Evolutionary conservation across 1,140 invertebrate species (phyloP), one percentile per base, ranked within the genome.

Genomic region (Galleria mellonella): DNA sequence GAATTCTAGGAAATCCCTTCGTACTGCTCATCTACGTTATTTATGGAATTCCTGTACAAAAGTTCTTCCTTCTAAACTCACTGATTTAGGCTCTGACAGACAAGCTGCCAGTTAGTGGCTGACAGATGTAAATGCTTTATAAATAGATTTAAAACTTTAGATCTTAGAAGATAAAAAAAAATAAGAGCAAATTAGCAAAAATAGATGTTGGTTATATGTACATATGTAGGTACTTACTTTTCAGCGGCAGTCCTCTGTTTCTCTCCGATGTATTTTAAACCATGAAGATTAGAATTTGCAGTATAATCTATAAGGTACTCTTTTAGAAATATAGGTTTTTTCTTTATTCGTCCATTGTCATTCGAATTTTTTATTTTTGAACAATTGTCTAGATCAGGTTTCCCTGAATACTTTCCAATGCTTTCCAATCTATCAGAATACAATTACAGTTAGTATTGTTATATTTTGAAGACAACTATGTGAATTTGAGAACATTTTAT

Each of bases 221-320:
- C 5, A 14, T 2, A 17, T 15, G 9, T 15, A 17, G 9, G 14
- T 17, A 60, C 64, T 66, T 53, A 83, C 76, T 81, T 83, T 62
- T 83, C 79, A 9, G 63, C 29, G 4, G 43, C 15, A 8, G 79
- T 77, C 37, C 76, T 53, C 39, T 83, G 63, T 29, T 75, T 81
- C 41, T 83, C 79, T 0, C 79, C 79, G 15, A 83, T 75, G 35
- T 83, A 83, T 41, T 68, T 83, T 1, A 83, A 52, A 5, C 79
- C 79, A 43, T 83, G 79, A 6, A 83, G 60, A 61, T 79, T 81
- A 13, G 76, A 75, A 47, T 83, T 83, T 0, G 69, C 59, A 0
- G 71, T 67, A 27, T 73, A 83, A 41, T 83, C 79, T 11, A 72
- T 55, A 2, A 82, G 37, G 48, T 78, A 78, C 13, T 83, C 63